Base-by-base conservation (phyloP, 2,797 vertebrate species). In the Liasis olivaceus region DNA sequence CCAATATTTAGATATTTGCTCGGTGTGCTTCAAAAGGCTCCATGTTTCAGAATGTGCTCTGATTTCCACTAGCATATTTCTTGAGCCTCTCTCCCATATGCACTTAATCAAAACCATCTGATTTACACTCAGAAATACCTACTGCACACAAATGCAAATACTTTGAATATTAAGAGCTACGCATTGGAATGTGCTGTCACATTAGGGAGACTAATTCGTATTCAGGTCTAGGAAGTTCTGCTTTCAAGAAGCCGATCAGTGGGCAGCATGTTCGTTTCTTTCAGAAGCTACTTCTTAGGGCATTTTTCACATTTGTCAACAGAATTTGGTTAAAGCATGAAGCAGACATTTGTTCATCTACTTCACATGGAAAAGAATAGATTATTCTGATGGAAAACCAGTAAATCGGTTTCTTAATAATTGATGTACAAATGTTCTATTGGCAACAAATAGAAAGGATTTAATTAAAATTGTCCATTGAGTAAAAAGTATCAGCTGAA, bases 91-190 rank as follows among this genome's bases (percentile, higher is more conserved):
- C 26, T 96, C 81, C 89, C 94, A 91, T 66, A 66, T 62, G 59
- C 58, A 51, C 95, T 97, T 97, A 96, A 97, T 97, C 93, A 96
- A 96, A 97, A 95, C 90, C 94, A 88, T 94, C 93, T 95, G 89
- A 94, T 94, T 93, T 93, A 2, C 89, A 13, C 95, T 94, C 93
- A 96, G 89, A 90, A 95, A 94, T 96, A 94, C 93, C 85, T 28
- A 93, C 14, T 91, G 28, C 90, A 89, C 91, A 96, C 91, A 94
- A 94, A 88, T 93, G 88, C 54, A 97, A 96, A 96, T 96, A 94
- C 59, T 5, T 0, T 94, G 87, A 96, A 93, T 95, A 94, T 81
- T 91, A 96, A 93, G 4, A 51, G 92, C 42, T 56, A 22, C 11
- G 84, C 42, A 92, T 93, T 69, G 91, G 86, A 94, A 95, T 93